Base-by-base conservation (phyloP, 92 coral and sea anemone species). In the Heliopora coerulea region DNA sequence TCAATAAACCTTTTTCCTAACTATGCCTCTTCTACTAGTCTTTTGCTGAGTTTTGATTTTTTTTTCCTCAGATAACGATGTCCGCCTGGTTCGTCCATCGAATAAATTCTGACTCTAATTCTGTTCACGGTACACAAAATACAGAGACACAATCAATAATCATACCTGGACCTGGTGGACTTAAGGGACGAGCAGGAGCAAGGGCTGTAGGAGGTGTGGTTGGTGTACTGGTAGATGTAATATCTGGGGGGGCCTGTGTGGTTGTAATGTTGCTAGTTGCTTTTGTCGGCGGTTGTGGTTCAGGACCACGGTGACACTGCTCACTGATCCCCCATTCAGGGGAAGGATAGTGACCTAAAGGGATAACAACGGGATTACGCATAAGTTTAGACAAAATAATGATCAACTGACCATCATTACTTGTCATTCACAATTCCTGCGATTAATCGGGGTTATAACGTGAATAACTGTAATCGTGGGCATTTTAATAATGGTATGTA, bases 251-350 rank as follows among this genome's bases (percentile, higher is more conserved):
- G 40, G 29, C 56, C 21, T 26, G n/a, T 2, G 80, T 58, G 46
- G 78, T 40, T 13, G 65, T 31, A 6, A 28, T 88, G 79, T 90
- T 95, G 97, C 97, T 95, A 90, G 99, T 90, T 95, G 96, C 96
- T 95, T 65, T 95, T 88, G 99, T 90, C 99, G 85, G 86, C 19
- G 85, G 60, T 12, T 62, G 67, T 9, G 78, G 68, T 40, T 8
- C 54, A 12, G 77, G 77, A 17, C 77, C 77, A 11, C 77, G 77
- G 50, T 54, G 77, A 54, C 77, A 70, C 35, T 70, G 63, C 32
- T 54, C 77, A 30, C 48, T 70, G 31, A 54, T 35, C 10, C 54
- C 42, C 49, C 61, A 29, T 54, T 70, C 63, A 49, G 33, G 33
- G 33, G 61, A 56, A 56, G 28, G 33, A 28, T 56, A 56, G 61